Conservation (phyloP, 2,797 vertebrate species). For the Margarornis squamiger region DNA sequence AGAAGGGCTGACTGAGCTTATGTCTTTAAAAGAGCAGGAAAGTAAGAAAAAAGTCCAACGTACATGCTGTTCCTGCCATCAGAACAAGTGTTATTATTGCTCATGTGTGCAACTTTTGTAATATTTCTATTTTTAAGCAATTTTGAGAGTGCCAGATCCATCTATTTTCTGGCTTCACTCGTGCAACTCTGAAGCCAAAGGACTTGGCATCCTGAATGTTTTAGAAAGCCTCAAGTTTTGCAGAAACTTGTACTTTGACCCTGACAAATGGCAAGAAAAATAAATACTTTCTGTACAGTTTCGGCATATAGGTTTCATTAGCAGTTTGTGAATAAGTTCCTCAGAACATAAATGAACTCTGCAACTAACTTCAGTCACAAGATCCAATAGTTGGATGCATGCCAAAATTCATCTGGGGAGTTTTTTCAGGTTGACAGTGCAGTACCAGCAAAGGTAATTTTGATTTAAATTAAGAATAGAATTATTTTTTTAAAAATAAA, state of each 20-base stretch:
- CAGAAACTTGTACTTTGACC: neutral
- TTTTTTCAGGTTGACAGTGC: neutral
- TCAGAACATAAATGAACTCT: neutral
- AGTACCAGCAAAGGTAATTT: neutral
- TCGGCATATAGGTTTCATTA: neutral
- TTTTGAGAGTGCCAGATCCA: constrained; percentile 47
- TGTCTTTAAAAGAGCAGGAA: neutral
- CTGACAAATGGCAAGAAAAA: constrained; percentile 5
- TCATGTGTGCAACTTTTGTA: constrained; percentile 36
- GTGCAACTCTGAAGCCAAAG: neutral
- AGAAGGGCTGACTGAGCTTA: neutral
- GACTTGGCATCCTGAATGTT: constrained; percentile 11
- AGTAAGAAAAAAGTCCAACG: neutral
- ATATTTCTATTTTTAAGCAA: constrained; percentile 60
- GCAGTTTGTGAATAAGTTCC: constrained; percentile 8
- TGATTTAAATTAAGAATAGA: constrained; percentile 1
- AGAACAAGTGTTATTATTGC: constrained; percentile 41
- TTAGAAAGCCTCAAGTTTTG: constrained; percentile 10
- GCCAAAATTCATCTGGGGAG: neutral
- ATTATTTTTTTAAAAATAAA: neutral
- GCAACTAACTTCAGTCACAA: neutral
- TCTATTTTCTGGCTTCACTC: constrained; percentile 48
- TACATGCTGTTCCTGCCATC: neutral
- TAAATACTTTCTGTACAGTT: neutral
- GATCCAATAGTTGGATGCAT: neutral